Conservation (phyloP, 2,888 invertebrate species). For the Trichopria drosophilae region DNA sequence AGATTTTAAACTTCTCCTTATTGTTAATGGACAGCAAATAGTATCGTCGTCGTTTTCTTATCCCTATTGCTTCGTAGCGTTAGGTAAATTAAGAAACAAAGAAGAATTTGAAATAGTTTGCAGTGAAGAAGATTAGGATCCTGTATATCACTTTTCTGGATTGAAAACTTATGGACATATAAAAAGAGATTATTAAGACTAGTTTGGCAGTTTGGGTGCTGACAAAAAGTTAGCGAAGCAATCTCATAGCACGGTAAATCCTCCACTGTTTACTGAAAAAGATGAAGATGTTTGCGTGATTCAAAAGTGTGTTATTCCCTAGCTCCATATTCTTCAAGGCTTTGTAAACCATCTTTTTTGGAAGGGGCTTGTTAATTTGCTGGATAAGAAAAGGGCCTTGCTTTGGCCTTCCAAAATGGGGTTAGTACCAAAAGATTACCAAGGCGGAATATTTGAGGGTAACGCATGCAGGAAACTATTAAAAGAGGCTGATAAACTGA, state of each 20-base stretch:
- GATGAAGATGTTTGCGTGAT: slow-evolving; percentile 7
- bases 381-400: slow-evolving; percentile 10
- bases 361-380: slow-evolving; percentile 1
- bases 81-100: not conserved
- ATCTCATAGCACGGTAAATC: slow-evolving; percentile 9
- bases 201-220: slow-evolving; percentile 1
- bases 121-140: not conserved
- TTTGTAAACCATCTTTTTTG: too few species aligned
- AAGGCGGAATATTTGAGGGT: slow-evolving; percentile 5
- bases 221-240: slow-evolving; percentile 1
- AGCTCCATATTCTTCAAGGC: slow-evolving; percentile 8
- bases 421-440: not conserved
- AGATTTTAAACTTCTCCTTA: too few species aligned
- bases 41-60: slow-evolving; percentile 1
- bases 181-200: slow-evolving; percentile 4
- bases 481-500: slow-evolving; percentile 1
- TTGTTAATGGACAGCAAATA: slow-evolving; percentile 3
- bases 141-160: not conserved
- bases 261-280: slow-evolving; percentile 10
- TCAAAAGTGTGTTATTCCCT: slow-evolving; percentile 3
- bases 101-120: not conserved
- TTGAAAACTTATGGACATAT: slow-evolving; percentile 13
- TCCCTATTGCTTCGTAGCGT: not conserved
- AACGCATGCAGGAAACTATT: too few species aligned
- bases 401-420: slow-evolving; percentile 7